phyloP scores from a whole-genome alignment of 2,113 vertebrate species.

The Saccopteryx leptura region DNA sequence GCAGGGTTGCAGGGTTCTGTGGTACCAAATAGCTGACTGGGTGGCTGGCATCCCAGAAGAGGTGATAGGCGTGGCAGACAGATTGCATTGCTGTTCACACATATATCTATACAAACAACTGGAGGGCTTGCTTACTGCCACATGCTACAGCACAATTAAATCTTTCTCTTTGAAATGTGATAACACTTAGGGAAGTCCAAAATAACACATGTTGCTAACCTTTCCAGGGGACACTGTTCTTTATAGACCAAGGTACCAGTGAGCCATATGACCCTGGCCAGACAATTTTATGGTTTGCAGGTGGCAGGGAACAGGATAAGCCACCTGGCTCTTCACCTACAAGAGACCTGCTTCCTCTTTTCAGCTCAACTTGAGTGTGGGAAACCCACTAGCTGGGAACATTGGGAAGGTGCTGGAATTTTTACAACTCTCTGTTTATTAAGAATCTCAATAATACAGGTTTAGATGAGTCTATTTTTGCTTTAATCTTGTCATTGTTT shows the following conservation, averaged over 20 bases:
- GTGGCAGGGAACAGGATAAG: neutral
- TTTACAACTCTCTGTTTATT: neutral
- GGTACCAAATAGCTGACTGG: neutral
- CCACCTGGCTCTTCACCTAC: neutral
- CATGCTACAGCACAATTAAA: neutral
- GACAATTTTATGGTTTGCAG: neutral
- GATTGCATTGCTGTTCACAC: neutral
- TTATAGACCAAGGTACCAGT: neutral
- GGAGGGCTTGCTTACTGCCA: neutral
- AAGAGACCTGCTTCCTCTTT: neutral
- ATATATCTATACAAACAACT: neutral
- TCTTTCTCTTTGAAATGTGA: neutral
- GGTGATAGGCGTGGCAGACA: neutral
- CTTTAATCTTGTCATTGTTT: neutral
- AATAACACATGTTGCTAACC: neutral
- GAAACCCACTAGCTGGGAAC: neutral
- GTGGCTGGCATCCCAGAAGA: neutral
- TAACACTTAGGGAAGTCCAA: neutral
- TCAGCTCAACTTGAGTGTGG: neutral
- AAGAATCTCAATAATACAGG: neutral
- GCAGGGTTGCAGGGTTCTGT: neutral
- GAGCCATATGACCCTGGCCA: neutral
- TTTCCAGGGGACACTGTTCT: neutral
- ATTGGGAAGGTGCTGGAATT: neutral
- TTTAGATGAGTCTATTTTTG: neutral